These are phyloP conservation scores for Eupithecia insigniata DNA, from an alignment of 2,888 invertebrate species.

Conservation along the genomic window DNA sequence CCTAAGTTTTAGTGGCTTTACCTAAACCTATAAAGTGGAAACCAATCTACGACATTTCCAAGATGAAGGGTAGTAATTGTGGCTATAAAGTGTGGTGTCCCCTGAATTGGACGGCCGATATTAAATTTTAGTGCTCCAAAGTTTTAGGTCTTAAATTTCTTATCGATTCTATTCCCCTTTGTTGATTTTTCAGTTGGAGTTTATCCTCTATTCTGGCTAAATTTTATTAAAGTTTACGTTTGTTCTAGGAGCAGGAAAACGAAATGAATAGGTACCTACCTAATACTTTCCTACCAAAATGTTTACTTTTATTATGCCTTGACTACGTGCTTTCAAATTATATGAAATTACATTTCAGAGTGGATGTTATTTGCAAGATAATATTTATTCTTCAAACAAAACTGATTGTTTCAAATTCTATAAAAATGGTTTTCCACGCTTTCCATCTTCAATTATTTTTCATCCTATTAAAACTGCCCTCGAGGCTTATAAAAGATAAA, in stretches of 20 bases:
- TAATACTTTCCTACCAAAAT: neutral
- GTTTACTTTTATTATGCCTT: neutral
- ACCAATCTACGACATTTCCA: constrained; percentile 74
- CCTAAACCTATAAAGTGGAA: constrained; percentile 72
- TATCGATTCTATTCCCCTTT: constrained; percentile 58
- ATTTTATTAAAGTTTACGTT: neutral
- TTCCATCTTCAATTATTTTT: neutral
- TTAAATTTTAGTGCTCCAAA: constrained; percentile 77
- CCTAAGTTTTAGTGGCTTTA: constrained; percentile 51
- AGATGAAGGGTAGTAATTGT: constrained; percentile 80
- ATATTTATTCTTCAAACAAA: neutral
- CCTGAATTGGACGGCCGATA: constrained; percentile 67
- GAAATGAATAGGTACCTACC: neutral
- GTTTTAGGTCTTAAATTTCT: constrained; percentile 69
- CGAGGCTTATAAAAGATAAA: constrained; percentile 65
- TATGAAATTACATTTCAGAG: neutral
- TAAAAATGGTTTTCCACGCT: neutral
- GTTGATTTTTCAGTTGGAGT: constrained; percentile 65
- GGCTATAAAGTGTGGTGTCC: constrained; percentile 77
- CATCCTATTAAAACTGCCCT: constrained; percentile 54
- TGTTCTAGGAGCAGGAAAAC: neutral
- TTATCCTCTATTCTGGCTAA: neutral
- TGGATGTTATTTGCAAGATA: neutral
- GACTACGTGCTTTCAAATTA: neutral
- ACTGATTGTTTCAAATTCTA: neutral